phyloP scores from a whole-genome alignment of 2,888 invertebrate species.

The Euzetes globulus region DNA sequence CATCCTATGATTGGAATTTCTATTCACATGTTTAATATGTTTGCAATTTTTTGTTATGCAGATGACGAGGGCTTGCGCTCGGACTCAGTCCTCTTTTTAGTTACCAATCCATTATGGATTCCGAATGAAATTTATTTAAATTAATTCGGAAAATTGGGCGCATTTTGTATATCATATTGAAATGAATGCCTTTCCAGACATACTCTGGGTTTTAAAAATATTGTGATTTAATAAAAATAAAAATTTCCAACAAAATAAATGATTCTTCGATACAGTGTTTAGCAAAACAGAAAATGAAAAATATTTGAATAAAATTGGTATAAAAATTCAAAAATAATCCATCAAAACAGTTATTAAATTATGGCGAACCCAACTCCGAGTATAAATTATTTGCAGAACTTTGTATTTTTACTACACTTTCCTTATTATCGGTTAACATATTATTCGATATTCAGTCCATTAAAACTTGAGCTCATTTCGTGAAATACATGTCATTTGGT shows the following conservation, averaged over 20 bases:
- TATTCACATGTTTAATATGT: no score
- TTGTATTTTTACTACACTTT: neutral
- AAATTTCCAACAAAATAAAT: neutral
- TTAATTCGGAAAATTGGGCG: no score
- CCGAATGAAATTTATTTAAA: no score
- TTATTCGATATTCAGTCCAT: neutral
- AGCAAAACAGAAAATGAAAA: neutral
- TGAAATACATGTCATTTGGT: neutral
- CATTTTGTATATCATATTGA: neutral
- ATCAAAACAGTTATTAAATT: constrained; percentile 6
- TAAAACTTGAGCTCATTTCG: neutral
- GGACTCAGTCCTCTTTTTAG: no score
- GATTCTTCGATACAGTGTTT: neutral
- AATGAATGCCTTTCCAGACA: neutral
- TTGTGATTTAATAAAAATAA: neutral
- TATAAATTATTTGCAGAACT: neutral
- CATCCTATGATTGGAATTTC: no score
- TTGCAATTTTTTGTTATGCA: no score
- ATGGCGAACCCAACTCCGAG: neutral
- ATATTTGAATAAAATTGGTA: neutral
- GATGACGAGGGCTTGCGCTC: no score
- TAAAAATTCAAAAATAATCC: neutral
- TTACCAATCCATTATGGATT: no score
- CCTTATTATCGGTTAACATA: neutral
- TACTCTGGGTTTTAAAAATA: neutral